Percentiles rank a stretch among this genome's conserved stretches.
phyloP scores from a whole-genome alignment of 2,113 vertebrate species.

The Octodon degus region DNA sequence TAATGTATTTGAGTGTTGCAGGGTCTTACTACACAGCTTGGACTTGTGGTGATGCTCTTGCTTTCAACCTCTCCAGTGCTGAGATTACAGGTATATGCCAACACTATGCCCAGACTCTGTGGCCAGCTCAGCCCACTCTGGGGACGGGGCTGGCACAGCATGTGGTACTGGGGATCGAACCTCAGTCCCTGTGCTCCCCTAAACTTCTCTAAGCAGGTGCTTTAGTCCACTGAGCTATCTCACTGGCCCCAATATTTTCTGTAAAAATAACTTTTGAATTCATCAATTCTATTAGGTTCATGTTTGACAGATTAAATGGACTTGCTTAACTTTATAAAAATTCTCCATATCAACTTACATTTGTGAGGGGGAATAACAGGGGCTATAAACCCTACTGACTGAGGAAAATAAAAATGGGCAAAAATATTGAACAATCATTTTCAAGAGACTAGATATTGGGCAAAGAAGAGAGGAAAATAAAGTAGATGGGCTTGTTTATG shows the following conservation, averaged over 20 bases:
- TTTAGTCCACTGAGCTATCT: too few species aligned
- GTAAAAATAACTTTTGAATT: slow-evolving; percentile 17
- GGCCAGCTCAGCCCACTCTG: too few species aligned
- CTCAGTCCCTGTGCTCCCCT: too few species aligned
- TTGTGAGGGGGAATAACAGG: background rate
- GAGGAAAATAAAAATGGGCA: background rate
- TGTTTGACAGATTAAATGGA: background rate
- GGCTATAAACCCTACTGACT: background rate
- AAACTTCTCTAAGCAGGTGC: too few species aligned
- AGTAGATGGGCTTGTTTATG: background rate
- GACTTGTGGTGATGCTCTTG: too few species aligned
- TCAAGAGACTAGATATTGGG: background rate
- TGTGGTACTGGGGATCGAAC: too few species aligned
- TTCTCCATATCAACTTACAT: background rate
- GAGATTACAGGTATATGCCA: too few species aligned
- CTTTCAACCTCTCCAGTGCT: too few species aligned
- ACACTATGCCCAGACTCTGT: too few species aligned
- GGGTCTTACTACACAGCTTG: too few species aligned
- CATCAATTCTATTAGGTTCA: background rate
- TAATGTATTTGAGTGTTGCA: too few species aligned
- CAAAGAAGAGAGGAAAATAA: background rate
- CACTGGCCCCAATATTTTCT: background rate
- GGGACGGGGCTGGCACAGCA: too few species aligned
- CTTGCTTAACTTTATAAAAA: background rate
- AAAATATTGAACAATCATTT: background rate